Percentiles rank a stretch among this genome's conserved stretches.
Evolutionary conservation across 2,113 vertebrate genomes (phyloP).

Genomic region (Python bivittatus): DNA sequence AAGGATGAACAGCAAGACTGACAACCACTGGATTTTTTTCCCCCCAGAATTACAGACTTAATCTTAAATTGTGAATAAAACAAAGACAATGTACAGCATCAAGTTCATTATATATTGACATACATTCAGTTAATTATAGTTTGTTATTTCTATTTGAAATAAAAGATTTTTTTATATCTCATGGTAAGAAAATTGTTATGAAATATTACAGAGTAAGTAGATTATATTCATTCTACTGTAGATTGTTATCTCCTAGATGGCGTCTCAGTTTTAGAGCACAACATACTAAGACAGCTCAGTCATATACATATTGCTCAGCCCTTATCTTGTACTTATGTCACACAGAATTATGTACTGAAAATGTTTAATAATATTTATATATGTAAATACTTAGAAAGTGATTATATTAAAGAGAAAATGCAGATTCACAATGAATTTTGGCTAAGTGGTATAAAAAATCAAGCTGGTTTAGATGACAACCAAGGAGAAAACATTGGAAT

Average conservation of each 20-base stretch:
- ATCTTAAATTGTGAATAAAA: background rate
- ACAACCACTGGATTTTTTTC: background rate
- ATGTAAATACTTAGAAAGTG: too few species aligned
- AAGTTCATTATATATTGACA: background rate
- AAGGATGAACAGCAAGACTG: background rate
- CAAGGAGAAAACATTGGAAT: too few species aligned
- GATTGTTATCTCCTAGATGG: background rate
- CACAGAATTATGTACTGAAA: too few species aligned
- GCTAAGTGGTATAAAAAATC: too few species aligned
- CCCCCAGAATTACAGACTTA: background rate
- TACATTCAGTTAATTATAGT: background rate
- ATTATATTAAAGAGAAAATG: too few species aligned
- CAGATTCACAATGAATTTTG: too few species aligned
- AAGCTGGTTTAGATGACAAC: too few species aligned
- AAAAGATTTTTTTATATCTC: background rate
- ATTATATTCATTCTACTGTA: background rate
- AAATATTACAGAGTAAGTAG: background rate
- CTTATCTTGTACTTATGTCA: background rate
- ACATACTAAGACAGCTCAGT: too few species aligned
- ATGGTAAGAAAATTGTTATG: background rate
- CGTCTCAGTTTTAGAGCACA: background rate
- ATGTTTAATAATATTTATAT: too few species aligned
- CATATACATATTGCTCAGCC: background rate
- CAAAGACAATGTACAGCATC: too few species aligned
- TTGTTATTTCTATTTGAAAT: background rate